Evolutionary conservation across 2,797 vertebrate species (phyloP).

Genomic region (Perodicticus potto): DNA sequence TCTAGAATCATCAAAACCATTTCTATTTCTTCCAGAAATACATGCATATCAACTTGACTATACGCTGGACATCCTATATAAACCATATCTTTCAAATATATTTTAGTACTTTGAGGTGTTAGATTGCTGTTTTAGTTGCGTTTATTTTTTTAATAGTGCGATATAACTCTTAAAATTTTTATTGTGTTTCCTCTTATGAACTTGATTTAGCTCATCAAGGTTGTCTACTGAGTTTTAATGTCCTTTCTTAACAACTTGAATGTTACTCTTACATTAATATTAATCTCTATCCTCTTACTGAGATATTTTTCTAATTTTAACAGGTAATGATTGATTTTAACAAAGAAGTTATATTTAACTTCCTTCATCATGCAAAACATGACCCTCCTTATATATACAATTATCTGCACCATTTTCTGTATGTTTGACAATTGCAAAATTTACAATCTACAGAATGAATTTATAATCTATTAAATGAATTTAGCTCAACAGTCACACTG

Average conservation of each 20-base stretch:
- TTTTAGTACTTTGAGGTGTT: neutral
- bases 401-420: neutral
- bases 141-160: slow-evolving; percentile 35
- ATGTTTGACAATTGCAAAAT: neutral
- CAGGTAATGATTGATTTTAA: slow-evolving; percentile 19
- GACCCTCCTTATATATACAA: neutral
- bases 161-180: neutral
- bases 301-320: neutral
- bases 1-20: neutral
- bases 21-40: neutral
- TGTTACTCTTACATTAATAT: neutral
- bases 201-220: neutral
- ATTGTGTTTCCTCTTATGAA: neutral
- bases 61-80: neutral
- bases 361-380: slow-evolving; percentile 4
- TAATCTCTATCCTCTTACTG: neutral
- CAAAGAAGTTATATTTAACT: neutral
- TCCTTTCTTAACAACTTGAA: neutral
- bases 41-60: neutral
- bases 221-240: neutral
- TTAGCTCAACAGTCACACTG: neutral
- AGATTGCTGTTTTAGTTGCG: neutral
- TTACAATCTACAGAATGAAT: neutral
- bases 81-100: neutral
- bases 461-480: neutral